These are phyloP conservation scores for Thripadectes ignobilis DNA, from an alignment of 2,797 vertebrate genomes.

Conservation along the genomic window DNA sequence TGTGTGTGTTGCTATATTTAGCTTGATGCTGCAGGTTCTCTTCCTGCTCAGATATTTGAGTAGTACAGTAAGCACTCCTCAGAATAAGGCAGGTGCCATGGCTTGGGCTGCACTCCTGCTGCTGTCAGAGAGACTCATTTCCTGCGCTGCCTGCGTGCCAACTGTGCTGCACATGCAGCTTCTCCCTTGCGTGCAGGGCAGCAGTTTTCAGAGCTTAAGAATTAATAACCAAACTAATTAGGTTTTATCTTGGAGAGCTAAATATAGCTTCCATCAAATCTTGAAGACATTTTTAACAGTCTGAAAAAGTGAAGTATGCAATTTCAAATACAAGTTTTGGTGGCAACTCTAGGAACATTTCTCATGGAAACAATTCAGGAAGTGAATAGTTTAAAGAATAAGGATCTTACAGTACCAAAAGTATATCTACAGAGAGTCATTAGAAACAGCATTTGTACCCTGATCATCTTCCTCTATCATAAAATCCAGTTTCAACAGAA, in stretches of 20 bases:
- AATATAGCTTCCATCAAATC: slow-evolving; percentile 25
- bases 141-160: not conserved
- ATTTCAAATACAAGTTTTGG: not conserved
- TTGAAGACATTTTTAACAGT: not conserved
- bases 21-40: not conserved
- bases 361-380: not conserved
- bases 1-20: not conserved
- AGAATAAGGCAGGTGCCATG: not conserved
- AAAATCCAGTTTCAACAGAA: not conserved
- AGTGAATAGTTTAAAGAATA: not conserved
- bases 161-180: not conserved
- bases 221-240: slow-evolving; percentile 55
- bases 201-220: slow-evolving; percentile 2
- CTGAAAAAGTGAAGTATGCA: not conserved
- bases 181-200: not conserved
- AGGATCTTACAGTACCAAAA: not conserved
- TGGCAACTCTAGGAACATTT: not conserved
- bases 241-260: slow-evolving; percentile 31
- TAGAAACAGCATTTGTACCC: not conserved
- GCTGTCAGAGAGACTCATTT: not conserved
- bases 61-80: not conserved
- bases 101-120: not conserved
- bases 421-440: not conserved
- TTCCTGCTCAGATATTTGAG: not conserved
- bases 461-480: not conserved